phyloP scores from a whole-genome alignment of 2,113 vertebrate genomes.

The Callocephalon fimbriatum region DNA sequence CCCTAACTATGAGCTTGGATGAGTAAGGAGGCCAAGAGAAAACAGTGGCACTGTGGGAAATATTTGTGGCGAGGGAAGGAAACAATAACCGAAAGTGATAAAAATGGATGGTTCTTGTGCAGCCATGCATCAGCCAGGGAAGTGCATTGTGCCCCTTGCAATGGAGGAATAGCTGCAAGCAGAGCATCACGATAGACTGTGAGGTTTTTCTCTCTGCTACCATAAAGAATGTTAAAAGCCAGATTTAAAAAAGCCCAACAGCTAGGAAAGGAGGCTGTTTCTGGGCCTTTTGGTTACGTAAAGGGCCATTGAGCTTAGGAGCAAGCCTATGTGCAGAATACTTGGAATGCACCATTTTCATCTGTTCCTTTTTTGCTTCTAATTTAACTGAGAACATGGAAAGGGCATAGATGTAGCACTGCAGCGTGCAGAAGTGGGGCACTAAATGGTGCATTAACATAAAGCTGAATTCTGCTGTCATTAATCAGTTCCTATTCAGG shows the following conservation, averaged over 20 bases:
- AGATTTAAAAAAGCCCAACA: background rate
- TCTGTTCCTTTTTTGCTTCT: background rate
- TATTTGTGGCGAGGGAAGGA: background rate
- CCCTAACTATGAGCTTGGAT: constrained; percentile 32
- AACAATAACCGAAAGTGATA: constrained; percentile 58
- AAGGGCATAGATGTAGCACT: background rate
- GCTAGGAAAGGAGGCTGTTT: background rate
- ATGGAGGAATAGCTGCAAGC: background rate
- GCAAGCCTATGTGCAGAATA: background rate
- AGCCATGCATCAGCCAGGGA: background rate
- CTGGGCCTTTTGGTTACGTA: background rate
- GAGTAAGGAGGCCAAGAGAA: constrained; percentile 36
- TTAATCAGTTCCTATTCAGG: constrained; percentile 26
- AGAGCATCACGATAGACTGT: background rate
- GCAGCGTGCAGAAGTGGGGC: background rate
- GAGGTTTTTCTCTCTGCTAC: background rate
- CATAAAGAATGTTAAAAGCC: background rate
- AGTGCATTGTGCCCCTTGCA: background rate
- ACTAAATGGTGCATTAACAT: background rate
- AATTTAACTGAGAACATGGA: background rate
- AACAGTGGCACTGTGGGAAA: constrained; percentile 35
- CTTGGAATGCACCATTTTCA: background rate
- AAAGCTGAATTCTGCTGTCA: background rate
- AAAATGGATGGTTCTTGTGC: background rate
- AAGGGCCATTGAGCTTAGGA: background rate